These are phyloP conservation scores for Eciton burchellii DNA, from an alignment of 1,140 invertebrate species.

Conservation along the genomic window DNA sequence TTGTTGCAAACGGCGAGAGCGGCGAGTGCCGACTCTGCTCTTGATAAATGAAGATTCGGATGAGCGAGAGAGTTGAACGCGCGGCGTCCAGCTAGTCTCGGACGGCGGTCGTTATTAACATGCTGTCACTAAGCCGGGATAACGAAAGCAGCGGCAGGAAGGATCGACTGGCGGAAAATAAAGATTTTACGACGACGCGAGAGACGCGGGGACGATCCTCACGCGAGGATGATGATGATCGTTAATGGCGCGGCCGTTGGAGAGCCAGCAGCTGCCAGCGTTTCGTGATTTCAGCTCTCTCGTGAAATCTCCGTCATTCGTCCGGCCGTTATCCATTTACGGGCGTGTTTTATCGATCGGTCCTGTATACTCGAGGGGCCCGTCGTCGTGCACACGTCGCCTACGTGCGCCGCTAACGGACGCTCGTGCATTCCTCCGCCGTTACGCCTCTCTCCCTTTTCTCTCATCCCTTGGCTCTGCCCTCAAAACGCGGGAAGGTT, in stretches of 20 bases:
- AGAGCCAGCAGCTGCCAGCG: conserved; percentile 54
- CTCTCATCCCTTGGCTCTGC: neutral
- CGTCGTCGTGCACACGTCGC: conserved; percentile 45
- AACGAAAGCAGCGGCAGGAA: conserved; percentile 55
- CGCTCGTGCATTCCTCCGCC: conserved; percentile 39
- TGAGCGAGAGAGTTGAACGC: neutral
- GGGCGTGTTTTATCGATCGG: conserved; percentile 70
- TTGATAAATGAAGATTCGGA: conserved; percentile 30
- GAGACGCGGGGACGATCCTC: conserved; percentile 28
- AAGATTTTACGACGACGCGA: conserved; percentile 30
- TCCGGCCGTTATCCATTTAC: conserved; percentile 71
- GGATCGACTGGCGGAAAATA: conserved; percentile 53
- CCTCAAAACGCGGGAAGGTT: conserved; percentile 2
- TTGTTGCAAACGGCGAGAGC: too few relatives aligned
- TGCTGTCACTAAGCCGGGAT: conserved; percentile 18
- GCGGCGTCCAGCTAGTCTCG: neutral
- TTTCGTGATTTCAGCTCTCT: conserved; percentile 59
- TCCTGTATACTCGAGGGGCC: conserved; percentile 56
- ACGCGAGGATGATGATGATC: conserved; percentile 67
- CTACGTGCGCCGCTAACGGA: conserved; percentile 50
- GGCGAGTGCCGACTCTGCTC: neutral
- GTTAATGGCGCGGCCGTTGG: conserved; percentile 55
- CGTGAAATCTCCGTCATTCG: conserved; percentile 71
- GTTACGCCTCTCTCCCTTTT: neutral
- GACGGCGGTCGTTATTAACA: conserved; percentile 39